Evolutionary conservation across 2,113 vertebrate genomes (phyloP).

Genomic region (Albula glossodonta): DNA sequence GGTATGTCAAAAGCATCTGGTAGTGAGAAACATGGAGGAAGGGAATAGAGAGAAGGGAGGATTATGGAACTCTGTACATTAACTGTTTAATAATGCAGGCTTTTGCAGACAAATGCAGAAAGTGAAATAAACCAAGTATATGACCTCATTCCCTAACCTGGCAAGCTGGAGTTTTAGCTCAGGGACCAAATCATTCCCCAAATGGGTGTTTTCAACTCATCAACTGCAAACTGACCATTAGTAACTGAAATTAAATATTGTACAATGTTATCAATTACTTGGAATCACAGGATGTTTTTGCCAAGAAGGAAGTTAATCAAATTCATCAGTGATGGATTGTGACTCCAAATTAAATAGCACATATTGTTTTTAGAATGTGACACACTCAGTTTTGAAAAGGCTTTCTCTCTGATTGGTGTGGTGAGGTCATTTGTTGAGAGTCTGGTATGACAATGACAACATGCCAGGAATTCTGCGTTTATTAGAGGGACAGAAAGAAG

Average conservation of each 20-base stretch:
- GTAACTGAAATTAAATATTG: not conserved
- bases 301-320: too few relatives aligned
- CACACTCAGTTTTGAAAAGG: not conserved
- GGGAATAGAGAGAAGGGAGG: not conserved
- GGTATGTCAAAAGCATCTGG: not conserved
- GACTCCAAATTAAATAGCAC: not conserved
- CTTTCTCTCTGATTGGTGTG: not conserved
- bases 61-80: not conserved
- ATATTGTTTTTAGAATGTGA: not conserved
- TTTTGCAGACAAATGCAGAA: not conserved
- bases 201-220: not conserved
- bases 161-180: not conserved
- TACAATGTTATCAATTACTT: not conserved
- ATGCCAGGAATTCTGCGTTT: not conserved
- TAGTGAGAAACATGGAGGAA: not conserved
- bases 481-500: not conserved
- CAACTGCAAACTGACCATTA: too few relatives aligned
- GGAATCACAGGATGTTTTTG: too few relatives aligned
- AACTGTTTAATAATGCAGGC: not conserved
- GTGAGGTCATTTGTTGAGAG: too few relatives aligned
- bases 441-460: not conserved
- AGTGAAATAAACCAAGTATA: not conserved
- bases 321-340: not conserved
- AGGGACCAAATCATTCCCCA: not conserved
- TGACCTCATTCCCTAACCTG: not conserved